Conservation (phyloP, 2,797 vertebrate genomes). For the Hafferia zeledoni region DNA sequence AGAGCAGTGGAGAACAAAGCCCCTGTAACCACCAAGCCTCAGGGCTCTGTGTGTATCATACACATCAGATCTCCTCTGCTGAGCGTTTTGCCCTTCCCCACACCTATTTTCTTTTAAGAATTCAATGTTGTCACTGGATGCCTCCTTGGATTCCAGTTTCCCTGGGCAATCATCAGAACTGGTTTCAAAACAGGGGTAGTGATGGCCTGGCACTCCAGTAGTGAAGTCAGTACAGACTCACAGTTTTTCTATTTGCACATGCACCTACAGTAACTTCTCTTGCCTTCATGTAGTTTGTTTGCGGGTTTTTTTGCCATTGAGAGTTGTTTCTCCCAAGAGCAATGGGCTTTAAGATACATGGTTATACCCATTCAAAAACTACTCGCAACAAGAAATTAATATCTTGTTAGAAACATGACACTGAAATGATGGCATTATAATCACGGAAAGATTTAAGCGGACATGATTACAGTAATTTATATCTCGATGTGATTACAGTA, state of each 20-base stretch:
- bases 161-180: background rate
- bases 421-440: background rate
- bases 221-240: background rate
- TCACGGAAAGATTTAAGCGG: constrained; percentile 4
- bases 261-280: background rate
- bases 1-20: background rate
- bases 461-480: constrained; percentile 55
- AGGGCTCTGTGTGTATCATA: background rate
- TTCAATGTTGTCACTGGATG: accelerated
- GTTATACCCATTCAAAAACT: background rate
- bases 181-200: background rate
- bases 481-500: constrained; percentile 28
- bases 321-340: background rate
- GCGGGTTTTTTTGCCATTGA: background rate
- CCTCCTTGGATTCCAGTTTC: background rate
- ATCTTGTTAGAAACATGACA: constrained; percentile 17
- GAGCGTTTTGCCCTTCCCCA: background rate
- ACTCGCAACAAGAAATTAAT: background rate
- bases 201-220: accelerated
- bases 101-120: background rate
- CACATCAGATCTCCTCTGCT: background rate
- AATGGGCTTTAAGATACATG: background rate
- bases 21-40: background rate
- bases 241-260: background rate
- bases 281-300: background rate